Evolutionary conservation across 2,888 invertebrate genomes (phyloP).

Genomic region (Tenthredo livida): DNA sequence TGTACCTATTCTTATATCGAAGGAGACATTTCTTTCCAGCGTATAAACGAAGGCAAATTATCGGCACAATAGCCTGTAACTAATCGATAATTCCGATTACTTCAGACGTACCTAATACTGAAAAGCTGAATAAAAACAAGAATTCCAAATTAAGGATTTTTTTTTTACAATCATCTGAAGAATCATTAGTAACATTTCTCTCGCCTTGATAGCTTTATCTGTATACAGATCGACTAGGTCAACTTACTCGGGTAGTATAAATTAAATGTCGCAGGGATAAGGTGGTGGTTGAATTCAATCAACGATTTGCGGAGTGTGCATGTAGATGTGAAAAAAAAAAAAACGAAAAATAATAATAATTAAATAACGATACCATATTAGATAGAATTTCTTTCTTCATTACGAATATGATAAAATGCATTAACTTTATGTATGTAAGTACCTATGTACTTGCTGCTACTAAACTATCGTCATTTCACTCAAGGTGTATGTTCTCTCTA

Average conservation of each 20-base stretch:
- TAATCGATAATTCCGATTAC: no score
- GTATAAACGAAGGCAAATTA: background rate
- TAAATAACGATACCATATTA: no score
- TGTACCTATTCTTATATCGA: background rate
- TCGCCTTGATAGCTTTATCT: background rate
- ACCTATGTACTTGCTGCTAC: background rate
- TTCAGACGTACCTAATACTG: no score
- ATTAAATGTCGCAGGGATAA: background rate
- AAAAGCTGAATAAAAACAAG: background rate
- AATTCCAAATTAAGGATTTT: background rate
- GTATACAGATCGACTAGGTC: background rate
- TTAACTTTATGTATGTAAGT: background rate
- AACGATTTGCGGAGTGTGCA: background rate
- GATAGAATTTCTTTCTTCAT: no score
- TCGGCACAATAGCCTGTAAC: no score
- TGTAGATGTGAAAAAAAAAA: background rate
- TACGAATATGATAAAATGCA: background rate
- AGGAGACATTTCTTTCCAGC: background rate
- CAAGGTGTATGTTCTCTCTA: background rate
- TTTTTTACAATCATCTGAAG: background rate
- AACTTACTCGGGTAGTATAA: background rate
- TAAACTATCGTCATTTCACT: background rate
- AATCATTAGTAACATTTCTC: background rate
- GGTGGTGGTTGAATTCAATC: background rate
- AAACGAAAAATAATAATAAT: background rate